phyloP scores from a whole-genome alignment of 2,797 vertebrate genomes.

The Acrossocheilus fasciatus region DNA sequence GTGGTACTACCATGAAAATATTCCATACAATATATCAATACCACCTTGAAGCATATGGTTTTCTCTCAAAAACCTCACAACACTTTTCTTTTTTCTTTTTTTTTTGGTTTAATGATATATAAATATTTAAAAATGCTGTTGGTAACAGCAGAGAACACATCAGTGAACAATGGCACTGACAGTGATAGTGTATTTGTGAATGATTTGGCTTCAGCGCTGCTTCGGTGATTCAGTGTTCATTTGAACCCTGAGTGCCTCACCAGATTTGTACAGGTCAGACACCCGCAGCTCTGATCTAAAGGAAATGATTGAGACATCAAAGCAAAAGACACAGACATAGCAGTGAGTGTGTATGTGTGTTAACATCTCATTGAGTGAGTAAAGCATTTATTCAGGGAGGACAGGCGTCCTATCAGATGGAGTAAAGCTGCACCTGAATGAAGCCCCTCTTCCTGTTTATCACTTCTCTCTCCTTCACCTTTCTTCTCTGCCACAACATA shows the following conservation, averaged over 20 bases:
- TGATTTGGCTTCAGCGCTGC: neutral
- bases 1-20: neutral
- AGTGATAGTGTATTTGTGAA: neutral
- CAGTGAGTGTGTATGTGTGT: slow-evolving; percentile 27
- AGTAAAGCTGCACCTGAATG: slow-evolving; percentile 40
- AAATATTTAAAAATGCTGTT: neutral
- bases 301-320: slow-evolving; percentile 54
- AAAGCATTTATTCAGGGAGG: slow-evolving; percentile 30
- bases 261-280: neutral
- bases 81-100: neutral
- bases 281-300: slow-evolving; percentile 10
- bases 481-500: slow-evolving; percentile 51
- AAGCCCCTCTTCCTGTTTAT: slow-evolving; percentile 44
- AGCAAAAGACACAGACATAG: slow-evolving; percentile 38
- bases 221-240: neutral
- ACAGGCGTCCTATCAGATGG: slow-evolving; percentile 63
- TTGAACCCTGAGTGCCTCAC: neutral
- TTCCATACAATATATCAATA: neutral
- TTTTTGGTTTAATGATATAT: neutral
- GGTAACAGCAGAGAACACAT: neutral
- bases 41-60: neutral
- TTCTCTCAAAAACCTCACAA: neutral
- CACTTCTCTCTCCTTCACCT: slow-evolving; percentile 34
- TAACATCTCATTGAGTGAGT: slow-evolving; percentile 15
- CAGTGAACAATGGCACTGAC: neutral